These are phyloP conservation scores for Drepanosiphum platanoidis DNA, from an alignment of 2,888 invertebrate species.

Conservation along the genomic window DNA sequence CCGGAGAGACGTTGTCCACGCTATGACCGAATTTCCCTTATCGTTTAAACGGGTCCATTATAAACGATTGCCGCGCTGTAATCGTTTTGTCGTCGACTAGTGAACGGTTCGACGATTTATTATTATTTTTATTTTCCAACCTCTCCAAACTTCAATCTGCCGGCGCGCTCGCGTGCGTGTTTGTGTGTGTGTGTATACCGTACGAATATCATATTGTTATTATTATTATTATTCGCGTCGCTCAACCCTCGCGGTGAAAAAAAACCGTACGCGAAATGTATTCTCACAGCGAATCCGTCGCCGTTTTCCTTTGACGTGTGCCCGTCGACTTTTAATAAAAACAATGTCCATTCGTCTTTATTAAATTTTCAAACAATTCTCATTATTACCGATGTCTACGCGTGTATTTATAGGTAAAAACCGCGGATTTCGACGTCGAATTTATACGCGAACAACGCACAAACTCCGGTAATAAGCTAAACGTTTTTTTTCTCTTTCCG, in stretches of 20 bases:
- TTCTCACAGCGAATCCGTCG: neutral
- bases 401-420: neutral
- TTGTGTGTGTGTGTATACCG: neutral
- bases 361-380: conserved; percentile 1
- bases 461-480: neutral
- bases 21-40: too few species aligned
- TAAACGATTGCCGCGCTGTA: too few species aligned
- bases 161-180: neutral
- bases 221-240: neutral
- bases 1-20: too few species aligned
- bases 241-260: neutral
- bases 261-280: neutral
- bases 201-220: neutral
- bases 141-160: neutral
- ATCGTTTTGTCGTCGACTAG: too few species aligned
- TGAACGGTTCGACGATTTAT: too few species aligned
- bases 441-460: neutral
- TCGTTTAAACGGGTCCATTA: too few species aligned
- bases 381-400: neutral
- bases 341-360: conserved; percentile 26
- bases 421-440: neutral
- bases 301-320: conserved; percentile 16
- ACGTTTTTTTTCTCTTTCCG: neutral
- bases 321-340: conserved; percentile 28
- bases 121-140: too few species aligned